Percentiles rank a stretch among this genome's conserved stretches.
These are phyloP conservation scores for Arremon aurantiirostris DNA, from an alignment of 2,797 vertebrate species.

Conservation along the genomic window DNA sequence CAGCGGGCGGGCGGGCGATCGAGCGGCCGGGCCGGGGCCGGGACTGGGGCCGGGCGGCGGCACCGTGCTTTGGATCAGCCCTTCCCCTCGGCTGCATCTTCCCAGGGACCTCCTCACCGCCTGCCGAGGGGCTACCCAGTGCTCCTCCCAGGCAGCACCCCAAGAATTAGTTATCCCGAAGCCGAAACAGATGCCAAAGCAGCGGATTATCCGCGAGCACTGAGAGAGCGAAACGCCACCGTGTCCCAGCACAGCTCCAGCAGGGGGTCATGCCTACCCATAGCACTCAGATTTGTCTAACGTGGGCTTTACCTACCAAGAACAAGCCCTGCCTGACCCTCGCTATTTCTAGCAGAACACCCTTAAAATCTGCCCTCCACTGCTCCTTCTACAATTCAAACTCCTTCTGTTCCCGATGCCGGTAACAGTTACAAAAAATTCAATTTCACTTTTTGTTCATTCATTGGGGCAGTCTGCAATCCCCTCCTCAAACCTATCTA, in stretches of 20 bases:
- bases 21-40: background rate
- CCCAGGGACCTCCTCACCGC: background rate
- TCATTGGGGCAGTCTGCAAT: background rate
- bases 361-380: background rate
- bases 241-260: background rate
- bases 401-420: background rate
- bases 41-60: too few species aligned
- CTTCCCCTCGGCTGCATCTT: background rate
- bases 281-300: background rate
- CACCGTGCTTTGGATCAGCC: background rate
- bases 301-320: background rate
- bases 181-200: background rate
- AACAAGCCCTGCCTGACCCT: background rate
- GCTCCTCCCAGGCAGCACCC: background rate
- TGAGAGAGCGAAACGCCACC: fast-evolving
- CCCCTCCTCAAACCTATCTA: background rate
- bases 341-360: fast-evolving
- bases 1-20: background rate
- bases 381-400: background rate
- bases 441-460: background rate
- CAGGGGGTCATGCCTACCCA: background rate
- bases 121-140: fast-evolving
- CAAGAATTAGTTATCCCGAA: fast-evolving
- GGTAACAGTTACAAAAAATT: background rate
- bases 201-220: fast-evolving